Evolutionary conservation across 2,797 vertebrate species (phyloP).

Genomic region (Fundulus diaphanus): DNA sequence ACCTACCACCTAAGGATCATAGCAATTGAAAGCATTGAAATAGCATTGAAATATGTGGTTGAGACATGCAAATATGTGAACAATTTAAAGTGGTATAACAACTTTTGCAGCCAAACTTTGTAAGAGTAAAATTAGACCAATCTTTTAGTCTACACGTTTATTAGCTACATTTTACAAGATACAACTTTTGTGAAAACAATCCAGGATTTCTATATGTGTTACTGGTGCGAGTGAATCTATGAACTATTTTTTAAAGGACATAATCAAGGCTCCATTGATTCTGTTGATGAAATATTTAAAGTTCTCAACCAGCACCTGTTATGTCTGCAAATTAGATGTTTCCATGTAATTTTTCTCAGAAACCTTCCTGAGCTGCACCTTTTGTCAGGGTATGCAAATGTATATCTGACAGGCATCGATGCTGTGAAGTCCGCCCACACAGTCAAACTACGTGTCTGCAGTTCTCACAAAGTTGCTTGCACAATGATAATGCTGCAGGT

Average conservation of each 20-base stretch:
- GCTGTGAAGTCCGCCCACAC: neutral
- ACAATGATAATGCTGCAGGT: neutral
- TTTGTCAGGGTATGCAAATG: neutral
- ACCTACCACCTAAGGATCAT: no score
- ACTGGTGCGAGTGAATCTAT: neutral
- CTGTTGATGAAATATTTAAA: neutral
- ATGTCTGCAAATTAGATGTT: neutral
- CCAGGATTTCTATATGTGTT: neutral
- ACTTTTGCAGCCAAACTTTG: neutral
- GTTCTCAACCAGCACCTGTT: neutral
- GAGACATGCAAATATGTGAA: no score
- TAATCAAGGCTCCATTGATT: neutral
- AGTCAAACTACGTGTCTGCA: conserved; percentile 3
- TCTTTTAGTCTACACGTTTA: neutral
- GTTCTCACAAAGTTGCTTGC: neutral
- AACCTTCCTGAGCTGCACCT: neutral
- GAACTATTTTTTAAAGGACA: neutral
- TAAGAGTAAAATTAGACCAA: neutral
- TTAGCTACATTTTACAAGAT: no score
- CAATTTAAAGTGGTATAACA: neutral
- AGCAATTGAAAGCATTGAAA: no score
- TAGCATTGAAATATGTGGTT: no score
- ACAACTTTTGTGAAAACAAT: neutral
- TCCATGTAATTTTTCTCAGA: neutral
- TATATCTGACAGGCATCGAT: neutral